A percentile compares a stretch with the other conserved stretches of the same genome.
phyloP scores from a whole-genome alignment of 2,113 vertebrate genomes.

The Sorex fumeus region DNA sequence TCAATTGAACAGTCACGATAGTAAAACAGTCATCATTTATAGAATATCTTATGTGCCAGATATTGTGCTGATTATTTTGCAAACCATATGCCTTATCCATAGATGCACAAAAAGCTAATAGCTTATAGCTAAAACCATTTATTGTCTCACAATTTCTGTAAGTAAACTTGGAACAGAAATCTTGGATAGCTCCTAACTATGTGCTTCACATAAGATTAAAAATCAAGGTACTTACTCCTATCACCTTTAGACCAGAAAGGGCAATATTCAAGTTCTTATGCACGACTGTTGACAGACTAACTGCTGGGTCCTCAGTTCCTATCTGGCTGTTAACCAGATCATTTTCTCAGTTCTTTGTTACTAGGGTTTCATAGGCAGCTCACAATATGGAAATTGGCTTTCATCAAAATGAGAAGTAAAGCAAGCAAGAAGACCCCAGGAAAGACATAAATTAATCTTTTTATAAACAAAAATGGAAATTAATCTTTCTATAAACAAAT shows the following conservation, averaged over 20 bases:
- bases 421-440: not conserved
- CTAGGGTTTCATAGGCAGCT: not conserved
- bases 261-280: not conserved
- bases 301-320: not conserved
- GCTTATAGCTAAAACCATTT: not conserved
- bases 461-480: too few species aligned
- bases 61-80: slow-evolving; percentile 6
- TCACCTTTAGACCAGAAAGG: not conserved
- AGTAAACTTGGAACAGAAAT: not conserved
- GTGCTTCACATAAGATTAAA: not conserved
- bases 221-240: not conserved
- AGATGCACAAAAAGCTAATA: slow-evolving; percentile 43
- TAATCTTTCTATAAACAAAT: not conserved
- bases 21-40: not conserved
- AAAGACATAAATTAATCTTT: slow-evolving; percentile 16
- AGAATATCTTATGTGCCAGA: not conserved
- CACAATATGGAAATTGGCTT: not conserved
- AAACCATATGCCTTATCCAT: not conserved
- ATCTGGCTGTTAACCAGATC: not conserved
- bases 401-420: not conserved
- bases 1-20: slow-evolving; percentile 26
- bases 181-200: not conserved
- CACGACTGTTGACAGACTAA: not conserved
- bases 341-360: not conserved
- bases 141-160: not conserved